These are phyloP conservation scores for Muntiacus reevesi DNA, from an alignment of 2,113 vertebrate genomes.

Conservation along the genomic window DNA sequence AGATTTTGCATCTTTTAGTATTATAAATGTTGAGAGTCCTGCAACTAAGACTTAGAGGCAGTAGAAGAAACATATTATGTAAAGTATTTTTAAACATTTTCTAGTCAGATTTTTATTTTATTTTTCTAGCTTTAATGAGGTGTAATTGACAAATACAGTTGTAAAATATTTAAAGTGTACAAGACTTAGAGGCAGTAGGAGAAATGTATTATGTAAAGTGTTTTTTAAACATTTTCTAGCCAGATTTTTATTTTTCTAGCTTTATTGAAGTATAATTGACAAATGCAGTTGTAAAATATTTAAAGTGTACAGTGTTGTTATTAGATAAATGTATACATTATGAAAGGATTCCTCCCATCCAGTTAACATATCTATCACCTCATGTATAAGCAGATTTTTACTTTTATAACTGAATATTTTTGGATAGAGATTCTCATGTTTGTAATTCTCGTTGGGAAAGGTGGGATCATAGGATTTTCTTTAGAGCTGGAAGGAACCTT, in stretches of 20 bases:
- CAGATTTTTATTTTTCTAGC: background rate
- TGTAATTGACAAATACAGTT: background rate
- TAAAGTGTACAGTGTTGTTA: background rate
- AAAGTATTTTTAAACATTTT: background rate
- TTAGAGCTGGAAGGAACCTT: background rate
- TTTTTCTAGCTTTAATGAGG: background rate
- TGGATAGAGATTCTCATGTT: background rate
- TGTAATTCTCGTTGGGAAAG: slow-evolving; percentile 13
- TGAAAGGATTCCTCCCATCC: background rate
- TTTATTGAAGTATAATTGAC: background rate
- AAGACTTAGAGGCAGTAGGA: background rate
- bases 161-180: background rate
- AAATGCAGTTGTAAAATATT: background rate
- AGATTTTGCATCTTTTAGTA: background rate
- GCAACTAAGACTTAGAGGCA: background rate
- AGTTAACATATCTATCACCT: background rate
- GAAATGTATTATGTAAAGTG: background rate
- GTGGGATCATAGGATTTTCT: background rate
- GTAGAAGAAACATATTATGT: background rate
- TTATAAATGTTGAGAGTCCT: background rate
- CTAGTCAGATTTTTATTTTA: background rate
- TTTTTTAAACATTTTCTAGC: background rate
- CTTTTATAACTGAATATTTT: slow-evolving; percentile 7
- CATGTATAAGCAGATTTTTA: background rate
- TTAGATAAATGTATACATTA: background rate